Evolutionary conservation across 2,113 vertebrate species (phyloP).

Genomic region (Blennius ocellaris): DNA sequence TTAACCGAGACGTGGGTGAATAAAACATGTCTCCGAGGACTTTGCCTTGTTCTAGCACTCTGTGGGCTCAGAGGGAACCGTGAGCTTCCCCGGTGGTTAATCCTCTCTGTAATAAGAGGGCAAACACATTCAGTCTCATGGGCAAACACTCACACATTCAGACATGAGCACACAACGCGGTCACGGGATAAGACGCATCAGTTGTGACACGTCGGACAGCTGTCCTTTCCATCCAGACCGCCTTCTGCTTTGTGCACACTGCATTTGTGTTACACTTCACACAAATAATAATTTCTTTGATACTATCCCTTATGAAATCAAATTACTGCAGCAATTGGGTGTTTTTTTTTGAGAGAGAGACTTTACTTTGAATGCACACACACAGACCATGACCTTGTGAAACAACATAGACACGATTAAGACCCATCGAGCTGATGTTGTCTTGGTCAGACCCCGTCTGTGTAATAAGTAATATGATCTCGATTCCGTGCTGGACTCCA

Average conservation of each 20-base stretch:
- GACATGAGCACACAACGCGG: background rate
- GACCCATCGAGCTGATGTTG: constrained; percentile 49
- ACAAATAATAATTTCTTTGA: background rate
- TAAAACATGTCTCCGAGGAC: constrained; percentile 69
- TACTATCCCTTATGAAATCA: background rate
- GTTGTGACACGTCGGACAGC: background rate
- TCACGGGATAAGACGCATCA: background rate
- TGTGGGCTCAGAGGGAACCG: constrained; percentile 28
- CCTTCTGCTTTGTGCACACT: background rate
- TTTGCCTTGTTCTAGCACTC: constrained; percentile 50
- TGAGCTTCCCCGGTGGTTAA: constrained; percentile 57
- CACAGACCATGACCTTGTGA: constrained; percentile 42
- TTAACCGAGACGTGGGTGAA: constrained; percentile 67
- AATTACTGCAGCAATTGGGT: background rate
- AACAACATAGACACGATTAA: constrained; percentile 34
- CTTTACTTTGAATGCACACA: too few species aligned
- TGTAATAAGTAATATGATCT: constrained; percentile 65
- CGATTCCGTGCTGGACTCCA: constrained; percentile 64
- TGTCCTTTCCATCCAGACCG: background rate
- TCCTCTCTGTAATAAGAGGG: constrained; percentile 55
- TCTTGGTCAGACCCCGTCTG: constrained; percentile 37
- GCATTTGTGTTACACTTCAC: background rate
- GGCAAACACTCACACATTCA: constrained; percentile 9
- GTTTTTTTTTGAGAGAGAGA: background rate
- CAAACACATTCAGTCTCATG: constrained; percentile 35